Evolutionary conservation across 2,888 invertebrate species (phyloP), one percentile per base, ranked within the genome.

Genomic region (Agrochola circellaris): DNA sequence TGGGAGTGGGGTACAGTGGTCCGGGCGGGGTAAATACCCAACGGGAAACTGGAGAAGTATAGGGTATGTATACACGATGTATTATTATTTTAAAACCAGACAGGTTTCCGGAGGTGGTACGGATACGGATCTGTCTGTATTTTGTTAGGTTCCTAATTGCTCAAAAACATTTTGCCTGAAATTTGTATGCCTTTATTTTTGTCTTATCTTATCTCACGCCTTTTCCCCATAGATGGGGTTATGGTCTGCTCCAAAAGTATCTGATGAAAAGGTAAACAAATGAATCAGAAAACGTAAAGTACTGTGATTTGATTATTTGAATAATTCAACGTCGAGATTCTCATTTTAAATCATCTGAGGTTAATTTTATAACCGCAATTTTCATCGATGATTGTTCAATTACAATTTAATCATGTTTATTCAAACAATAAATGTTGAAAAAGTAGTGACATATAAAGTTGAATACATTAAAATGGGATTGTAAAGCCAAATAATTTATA

Each of bases 41-140:
- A 56, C 51, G 69, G 82, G 76, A 81, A 80, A 83, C 77, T 34
- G 66, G 66, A 77, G 82, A 68, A 7, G 72, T 75, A 75, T 64
- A 42, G 70, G 70, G 73, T 51, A 61, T 54, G 56, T 67, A 42
- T 68, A 73, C 60, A 67, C 38, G 30, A 56, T 81, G 56, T 81
- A 73, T 67, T 42, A 38, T 42, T 42, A 42, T 42, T 73, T 82
- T 84, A 45, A 73, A 78, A 73, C 20, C 48, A 56, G 69, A 26
- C 54, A 66, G 42, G 38, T 61, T 83, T 48, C 51, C 23, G 3
- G 20, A 48, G 45, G 34, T 64, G 62, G 42, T 64, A 48, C 56
- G n/a, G n/a, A 23, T 66, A 30, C 17, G 26, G 34, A 2, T 42
- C 42, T n/a, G 15, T 20, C 1, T 54, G n/a, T 54, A 38, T 69